phyloP scores from a whole-genome alignment of 2,113 vertebrate genomes.

The Crotalus tigris region DNA sequence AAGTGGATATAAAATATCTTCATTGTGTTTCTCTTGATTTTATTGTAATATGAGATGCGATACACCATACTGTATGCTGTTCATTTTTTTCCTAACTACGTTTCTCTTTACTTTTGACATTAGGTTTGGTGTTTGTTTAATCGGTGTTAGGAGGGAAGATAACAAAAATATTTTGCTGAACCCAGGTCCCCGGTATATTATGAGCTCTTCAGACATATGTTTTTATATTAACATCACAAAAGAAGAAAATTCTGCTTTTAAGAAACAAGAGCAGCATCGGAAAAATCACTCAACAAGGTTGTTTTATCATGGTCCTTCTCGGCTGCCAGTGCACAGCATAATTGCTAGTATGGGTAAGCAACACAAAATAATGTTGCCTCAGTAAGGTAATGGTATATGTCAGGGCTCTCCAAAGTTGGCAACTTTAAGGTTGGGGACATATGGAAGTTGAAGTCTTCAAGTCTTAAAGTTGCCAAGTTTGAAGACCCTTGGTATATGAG shows the following conservation, averaged over 20 bases:
- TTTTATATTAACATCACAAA: conserved; percentile 98
- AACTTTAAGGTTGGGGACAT: not conserved
- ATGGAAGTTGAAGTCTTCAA: not conserved
- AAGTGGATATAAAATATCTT: not conserved
- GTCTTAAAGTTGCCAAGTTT: not conserved
- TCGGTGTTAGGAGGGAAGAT: conserved; percentile 90
- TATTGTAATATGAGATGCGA: not conserved
- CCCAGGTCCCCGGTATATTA: conserved; percentile 89
- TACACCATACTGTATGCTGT: not conserved
- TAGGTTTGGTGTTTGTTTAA: conserved; percentile 94
- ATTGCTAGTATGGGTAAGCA: conserved; percentile 93
- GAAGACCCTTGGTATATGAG: not conserved
- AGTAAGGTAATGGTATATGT: not conserved
- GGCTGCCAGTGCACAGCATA: conserved; percentile 91
- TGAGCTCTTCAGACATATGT: conserved; percentile 87
- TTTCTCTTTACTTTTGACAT: conserved; percentile 53
- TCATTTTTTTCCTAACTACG: conserved; percentile 29
- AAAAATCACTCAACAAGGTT: conserved; percentile 71
- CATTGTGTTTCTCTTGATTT: not conserved
- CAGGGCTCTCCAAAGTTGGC: not conserved
- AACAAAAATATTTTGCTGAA: conserved; percentile 97
- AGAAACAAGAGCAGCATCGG: conserved; percentile 82
- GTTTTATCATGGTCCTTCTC: conserved; percentile 81
- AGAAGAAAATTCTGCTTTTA: conserved; percentile 97
- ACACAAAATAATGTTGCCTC: not conserved